phyloP scores from a whole-genome alignment of 2,113 vertebrate genomes.

The Gallinago paraguaiae region DNA sequence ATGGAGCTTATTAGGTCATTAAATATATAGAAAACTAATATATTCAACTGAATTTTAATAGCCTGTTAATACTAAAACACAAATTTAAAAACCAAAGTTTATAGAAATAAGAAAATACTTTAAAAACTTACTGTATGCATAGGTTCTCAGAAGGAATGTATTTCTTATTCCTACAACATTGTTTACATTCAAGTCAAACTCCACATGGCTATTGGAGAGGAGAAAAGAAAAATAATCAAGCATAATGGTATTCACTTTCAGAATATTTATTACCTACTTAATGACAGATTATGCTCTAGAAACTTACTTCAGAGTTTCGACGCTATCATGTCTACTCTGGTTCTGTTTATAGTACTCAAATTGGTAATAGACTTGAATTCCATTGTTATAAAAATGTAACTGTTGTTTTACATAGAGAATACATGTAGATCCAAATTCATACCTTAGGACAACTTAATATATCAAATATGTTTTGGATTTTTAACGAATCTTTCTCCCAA shows the following conservation, averaged over 20 bases:
- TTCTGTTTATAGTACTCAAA: neutral
- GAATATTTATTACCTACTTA: neutral
- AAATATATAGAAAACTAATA: neutral
- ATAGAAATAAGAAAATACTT: constrained; percentile 9
- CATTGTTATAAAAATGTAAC: neutral
- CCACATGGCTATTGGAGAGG: constrained; percentile 80
- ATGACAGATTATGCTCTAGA: neutral
- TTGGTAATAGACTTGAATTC: neutral
- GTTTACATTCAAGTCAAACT: constrained; percentile 98
- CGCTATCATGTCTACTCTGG: neutral
- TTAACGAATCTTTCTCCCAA: neutral
- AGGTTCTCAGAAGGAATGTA: constrained; percentile 95
- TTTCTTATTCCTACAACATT: constrained; percentile 97
- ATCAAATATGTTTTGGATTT: neutral
- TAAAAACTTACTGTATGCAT: constrained; percentile 87
- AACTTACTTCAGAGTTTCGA: neutral
- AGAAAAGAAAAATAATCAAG: neutral
- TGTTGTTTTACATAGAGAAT: neutral
- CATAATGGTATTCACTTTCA: neutral
- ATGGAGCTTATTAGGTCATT: neutral
- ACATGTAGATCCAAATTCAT: neutral
- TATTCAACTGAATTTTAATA: neutral
- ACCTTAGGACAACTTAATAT: neutral
- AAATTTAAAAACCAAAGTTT: neutral
- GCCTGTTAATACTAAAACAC: neutral